Evolutionary conservation across 2,888 invertebrate genomes (phyloP).

Genomic region (Lissonota sp.): DNA sequence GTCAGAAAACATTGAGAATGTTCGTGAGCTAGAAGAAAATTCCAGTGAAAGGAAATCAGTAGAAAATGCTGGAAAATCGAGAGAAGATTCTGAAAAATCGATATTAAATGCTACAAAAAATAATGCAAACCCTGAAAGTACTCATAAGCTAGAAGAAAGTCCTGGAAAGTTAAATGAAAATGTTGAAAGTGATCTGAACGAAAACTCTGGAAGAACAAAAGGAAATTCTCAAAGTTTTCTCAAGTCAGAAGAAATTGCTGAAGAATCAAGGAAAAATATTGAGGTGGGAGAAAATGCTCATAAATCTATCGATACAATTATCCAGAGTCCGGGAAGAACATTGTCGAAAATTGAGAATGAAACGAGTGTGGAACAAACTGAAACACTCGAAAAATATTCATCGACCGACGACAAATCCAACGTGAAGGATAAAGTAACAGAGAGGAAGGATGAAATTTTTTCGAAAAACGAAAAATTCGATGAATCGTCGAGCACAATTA

Average conservation of each 20-base stretch:
- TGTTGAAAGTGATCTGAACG: neutral
- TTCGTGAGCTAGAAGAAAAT: neutral
- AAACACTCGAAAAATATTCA: neutral
- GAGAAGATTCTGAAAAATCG: neutral
- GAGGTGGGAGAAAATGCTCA: too few species aligned
- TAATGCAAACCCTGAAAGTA: neutral
- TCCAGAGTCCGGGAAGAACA: too few species aligned
- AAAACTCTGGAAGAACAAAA: too few species aligned
- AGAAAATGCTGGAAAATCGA: neutral
- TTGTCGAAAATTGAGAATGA: too few species aligned
- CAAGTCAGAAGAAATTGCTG: too few species aligned
- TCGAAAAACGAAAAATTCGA: constrained; percentile 6
- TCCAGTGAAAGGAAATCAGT: neutral
- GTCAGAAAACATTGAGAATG: neutral
- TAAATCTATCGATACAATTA: too few species aligned
- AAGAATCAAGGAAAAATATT: too few species aligned
- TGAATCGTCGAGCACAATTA: constrained; percentile 24
- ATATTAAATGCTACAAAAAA: neutral
- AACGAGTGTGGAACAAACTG: too few species aligned
- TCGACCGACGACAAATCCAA: constrained; percentile 9
- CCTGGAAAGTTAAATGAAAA: neutral
- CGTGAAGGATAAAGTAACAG: neutral
- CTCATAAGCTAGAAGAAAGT: neutral
- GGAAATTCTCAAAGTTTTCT: too few species aligned
- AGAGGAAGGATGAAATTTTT: constrained; percentile 1